Evolutionary conservation across 1,140 invertebrate species (phyloP).

Genomic region (Aphaenogaster rudis): DNA sequence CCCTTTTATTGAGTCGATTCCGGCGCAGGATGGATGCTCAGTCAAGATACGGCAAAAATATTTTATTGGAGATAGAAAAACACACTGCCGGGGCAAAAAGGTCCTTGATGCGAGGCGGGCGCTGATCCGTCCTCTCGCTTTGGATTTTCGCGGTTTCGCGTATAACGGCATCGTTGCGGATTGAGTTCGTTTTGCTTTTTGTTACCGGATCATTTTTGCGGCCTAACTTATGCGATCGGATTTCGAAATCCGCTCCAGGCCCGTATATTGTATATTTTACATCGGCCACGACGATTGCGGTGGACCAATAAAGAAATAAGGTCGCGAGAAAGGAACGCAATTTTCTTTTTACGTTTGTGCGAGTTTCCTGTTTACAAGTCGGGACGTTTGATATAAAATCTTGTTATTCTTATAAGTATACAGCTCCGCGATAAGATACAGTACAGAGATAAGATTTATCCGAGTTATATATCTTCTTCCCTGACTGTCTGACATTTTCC

Average conservation of each 20-base stretch:
- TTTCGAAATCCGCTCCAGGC: background rate
- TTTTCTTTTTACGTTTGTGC: conserved; percentile 4
- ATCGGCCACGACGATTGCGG: background rate
- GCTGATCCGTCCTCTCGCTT: background rate
- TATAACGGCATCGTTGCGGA: background rate
- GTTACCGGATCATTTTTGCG: background rate
- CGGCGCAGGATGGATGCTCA: background rate
- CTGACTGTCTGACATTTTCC: background rate
- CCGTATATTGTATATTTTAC: conserved; percentile 6
- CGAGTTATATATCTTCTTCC: background rate
- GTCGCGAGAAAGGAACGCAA: background rate
- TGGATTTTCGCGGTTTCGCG: background rate
- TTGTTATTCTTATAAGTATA: conserved; percentile 11
- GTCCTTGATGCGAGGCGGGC: background rate
- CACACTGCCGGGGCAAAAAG: conserved; percentile 32
- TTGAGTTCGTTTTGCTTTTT: conserved; percentile 27
- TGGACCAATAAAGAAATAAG: conserved; percentile 23
- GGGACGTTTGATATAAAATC: conserved; percentile 20
- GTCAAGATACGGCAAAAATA: conserved; percentile 59
- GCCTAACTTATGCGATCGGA: conserved; percentile 2
- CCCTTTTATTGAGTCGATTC: conserved; percentile 56
- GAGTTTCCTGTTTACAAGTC: conserved; percentile 26
- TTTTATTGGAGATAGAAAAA: conserved; percentile 69
- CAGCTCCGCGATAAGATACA: background rate
- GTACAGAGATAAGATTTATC: conserved; percentile 7